Evolutionary conservation across 2,797 vertebrate species (phyloP), one percentile per base, ranked within the genome.

Genomic region (Huso huso): DNA sequence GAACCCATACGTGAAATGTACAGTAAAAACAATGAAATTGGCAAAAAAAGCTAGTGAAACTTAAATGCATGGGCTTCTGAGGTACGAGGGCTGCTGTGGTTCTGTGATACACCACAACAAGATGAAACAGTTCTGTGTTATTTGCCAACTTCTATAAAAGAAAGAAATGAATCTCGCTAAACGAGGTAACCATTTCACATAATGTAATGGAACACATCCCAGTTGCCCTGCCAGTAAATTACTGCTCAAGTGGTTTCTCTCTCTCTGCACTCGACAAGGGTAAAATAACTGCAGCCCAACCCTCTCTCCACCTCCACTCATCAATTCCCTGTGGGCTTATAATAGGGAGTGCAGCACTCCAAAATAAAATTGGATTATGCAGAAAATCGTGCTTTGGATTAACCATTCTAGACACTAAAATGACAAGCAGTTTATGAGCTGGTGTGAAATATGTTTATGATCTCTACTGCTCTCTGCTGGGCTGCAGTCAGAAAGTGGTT

Each of bases 381-480:
- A 10, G 48, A 48, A 49, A 61, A 23, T 12, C 13, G 9, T 48
- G 50, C 58, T 52, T 11, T 63, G 65, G 66, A 66, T 68, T 66
- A 68, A 68, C 62, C 61, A 60, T 66, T 61, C 63, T 63, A 52
- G 63, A 57, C 57, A 13, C 62, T 10, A 37, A 9, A 57, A 51
- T 68, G 49, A 51, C 66, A 58, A 51, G 52, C 51, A n/a, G 52
- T n/a, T 51, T 65, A 60, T 49, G 65, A 66, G 51, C 58, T 51
- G 63, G 13, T 63, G 51, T 13, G 53, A 61, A 55, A 55, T 55
- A n/a, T 8, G 15, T 10, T 52, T 78, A 2, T 74, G 79, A 79
- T 82, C 78, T 81, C 77, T 77, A 78, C 76, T 77, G 82, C 80
- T 78, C 82, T 81, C 82, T 78, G 66, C 77, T 82, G 84, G 81